Base-by-base conservation (phyloP, 2,797 vertebrate species). In the Borostomias antarcticus region DNA sequence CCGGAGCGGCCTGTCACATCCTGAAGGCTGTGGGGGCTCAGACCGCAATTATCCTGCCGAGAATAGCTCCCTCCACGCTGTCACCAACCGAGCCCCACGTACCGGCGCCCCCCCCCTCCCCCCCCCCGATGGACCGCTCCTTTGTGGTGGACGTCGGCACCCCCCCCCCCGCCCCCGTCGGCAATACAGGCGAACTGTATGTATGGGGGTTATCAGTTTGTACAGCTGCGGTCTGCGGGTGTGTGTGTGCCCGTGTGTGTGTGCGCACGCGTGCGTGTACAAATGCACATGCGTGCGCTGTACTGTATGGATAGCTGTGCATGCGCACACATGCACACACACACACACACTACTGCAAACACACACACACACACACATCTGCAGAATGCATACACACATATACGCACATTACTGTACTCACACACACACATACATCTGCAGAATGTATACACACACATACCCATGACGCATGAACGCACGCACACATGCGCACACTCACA, bases 1-100 rank as follows among this genome's bases (percentile, higher is more conserved):
- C 71, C 80, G 81, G 89, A 45, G 15, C 15, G 40, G 40, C 40
- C 40, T 45, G 40, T 45, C 40, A 45, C 40, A 45, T 13, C 40
- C 40, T 45, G 40, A 45, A 45, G 40, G 40, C 40, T 45, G 40
- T 15, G 40, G 40, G 40, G 40, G 40, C n/a, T 15, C 40, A 45
- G 15, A 45, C 40, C n/a, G 40, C 40, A 45, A 45, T 45, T 45
- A 45, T 45, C 40, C 40, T 15, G n/a, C 40, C 40, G 40, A 45
- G 40, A 45, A 45, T 45, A 45, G 40, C 40, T 15, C 40, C 40
- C 40, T 45, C 40, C 40, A 45, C 40, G n/a, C n/a, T n/a, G n/a
- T n/a, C n/a, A n/a, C n/a, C n/a, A n/a, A n/a, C n/a, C n/a, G n/a
- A n/a, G n/a, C n/a, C n/a, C n/a, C n/a, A n/a, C n/a, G n/a, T n/a